Conservation (phyloP, 2,888 invertebrate genomes). For the Lithophane ornitopus region DNA sequence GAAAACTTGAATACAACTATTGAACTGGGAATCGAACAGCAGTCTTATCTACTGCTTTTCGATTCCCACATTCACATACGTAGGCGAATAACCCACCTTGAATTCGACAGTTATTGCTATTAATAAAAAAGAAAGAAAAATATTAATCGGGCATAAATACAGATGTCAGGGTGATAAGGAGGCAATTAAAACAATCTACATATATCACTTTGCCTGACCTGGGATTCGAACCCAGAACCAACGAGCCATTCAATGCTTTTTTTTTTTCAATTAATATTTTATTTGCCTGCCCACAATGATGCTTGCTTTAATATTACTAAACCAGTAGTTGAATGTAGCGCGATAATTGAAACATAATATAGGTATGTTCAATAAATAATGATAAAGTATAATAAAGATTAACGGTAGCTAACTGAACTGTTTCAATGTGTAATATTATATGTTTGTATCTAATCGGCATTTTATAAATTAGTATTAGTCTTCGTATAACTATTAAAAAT, state of each 20-base stretch:
- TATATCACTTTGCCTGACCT: not conserved
- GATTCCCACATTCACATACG: not conserved
- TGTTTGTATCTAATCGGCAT: constrained; percentile 4
- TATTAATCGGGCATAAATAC: not conserved
- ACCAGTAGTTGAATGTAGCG: not conserved
- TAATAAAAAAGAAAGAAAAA: not conserved
- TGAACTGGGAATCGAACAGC: not conserved
- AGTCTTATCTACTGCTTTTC: not conserved
- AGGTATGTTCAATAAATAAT: constrained; percentile 15
- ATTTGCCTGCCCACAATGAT: not conserved
- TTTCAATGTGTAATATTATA: constrained; percentile 18
- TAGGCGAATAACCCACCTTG: not conserved
- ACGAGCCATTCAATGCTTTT: not conserved
- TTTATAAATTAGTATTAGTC: constrained; percentile 9
- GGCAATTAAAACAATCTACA: too few relatives aligned
- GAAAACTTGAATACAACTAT: not conserved
- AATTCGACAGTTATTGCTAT: not conserved
- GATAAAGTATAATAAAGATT: constrained; percentile 33
- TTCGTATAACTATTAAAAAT: not conserved
- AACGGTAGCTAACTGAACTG: constrained; percentile 9
- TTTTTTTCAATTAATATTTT: not conserved
- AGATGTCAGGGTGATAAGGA: not conserved
- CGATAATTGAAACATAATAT: not conserved
- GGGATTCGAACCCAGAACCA: not conserved
- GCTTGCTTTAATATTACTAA: not conserved